Percentiles rank a stretch among this genome's conserved stretches.
These are phyloP conservation scores for Lycophotia porphyrea DNA, from an alignment of 2,888 invertebrate genomes.

Conservation along the genomic window DNA sequence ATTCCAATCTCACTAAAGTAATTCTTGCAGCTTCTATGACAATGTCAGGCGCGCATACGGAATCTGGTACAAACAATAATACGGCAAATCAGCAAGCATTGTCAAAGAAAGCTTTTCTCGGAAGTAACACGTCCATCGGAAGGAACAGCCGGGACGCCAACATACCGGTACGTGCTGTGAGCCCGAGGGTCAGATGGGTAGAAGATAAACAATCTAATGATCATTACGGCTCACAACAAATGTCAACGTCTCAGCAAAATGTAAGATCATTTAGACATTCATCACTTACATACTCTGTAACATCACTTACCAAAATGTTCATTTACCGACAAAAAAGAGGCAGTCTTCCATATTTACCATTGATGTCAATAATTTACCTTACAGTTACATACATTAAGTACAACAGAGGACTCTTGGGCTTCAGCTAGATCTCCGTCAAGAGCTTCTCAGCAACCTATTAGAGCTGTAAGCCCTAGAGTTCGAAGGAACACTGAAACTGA, in stretches of 20 bases:
- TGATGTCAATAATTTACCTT: conserved; percentile 14
- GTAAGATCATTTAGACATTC: conserved; percentile 74
- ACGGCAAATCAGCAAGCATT: conserved; percentile 85
- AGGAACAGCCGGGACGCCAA: conserved; percentile 85
- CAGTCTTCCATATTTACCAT: background rate
- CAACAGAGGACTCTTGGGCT: conserved; percentile 85
- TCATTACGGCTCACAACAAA: conserved; percentile 83
- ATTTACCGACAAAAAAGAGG: conserved; percentile 17
- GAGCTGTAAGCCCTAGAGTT: conserved; percentile 88
- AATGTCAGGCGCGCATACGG: conserved; percentile 91
- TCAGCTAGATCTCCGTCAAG: conserved; percentile 84
- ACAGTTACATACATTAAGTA: conserved; percentile 77
- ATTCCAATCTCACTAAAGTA: conserved; percentile 35
- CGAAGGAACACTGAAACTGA: conserved; percentile 85
- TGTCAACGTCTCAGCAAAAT: conserved; percentile 86
- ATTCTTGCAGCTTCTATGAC: conserved; percentile 92
- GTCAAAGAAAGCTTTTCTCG: conserved; percentile 88
- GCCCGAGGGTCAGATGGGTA: conserved; percentile 88
- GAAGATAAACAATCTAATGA: conserved; percentile 85
- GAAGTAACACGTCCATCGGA: conserved; percentile 88
- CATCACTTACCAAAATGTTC: background rate
- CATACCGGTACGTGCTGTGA: conserved; percentile 89
- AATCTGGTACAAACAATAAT: conserved; percentile 86
- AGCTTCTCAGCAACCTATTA: conserved; percentile 86
- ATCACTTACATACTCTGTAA: conserved; percentile 25